Evolutionary conservation across 2,888 invertebrate species (phyloP).

Genomic region (Globia sparganii): DNA sequence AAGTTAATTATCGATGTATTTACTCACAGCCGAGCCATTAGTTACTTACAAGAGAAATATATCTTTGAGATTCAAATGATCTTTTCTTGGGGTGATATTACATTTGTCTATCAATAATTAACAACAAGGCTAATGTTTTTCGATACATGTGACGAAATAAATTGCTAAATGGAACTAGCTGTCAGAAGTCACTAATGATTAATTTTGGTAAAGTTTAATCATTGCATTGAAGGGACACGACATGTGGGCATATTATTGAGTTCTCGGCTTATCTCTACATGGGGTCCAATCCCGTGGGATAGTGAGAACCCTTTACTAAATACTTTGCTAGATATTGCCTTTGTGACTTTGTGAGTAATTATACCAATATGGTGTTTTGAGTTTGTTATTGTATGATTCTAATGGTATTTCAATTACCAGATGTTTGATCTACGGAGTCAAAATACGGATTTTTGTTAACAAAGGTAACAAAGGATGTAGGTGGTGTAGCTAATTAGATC

Average conservation of each 20-base stretch:
- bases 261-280: constrained; percentile 84
- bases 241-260: constrained; percentile 88
- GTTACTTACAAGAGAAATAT: constrained; percentile 33
- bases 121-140: constrained; percentile 39
- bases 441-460: constrained; percentile 11
- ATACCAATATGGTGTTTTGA: constrained; percentile 28
- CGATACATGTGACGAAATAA: constrained; percentile 35
- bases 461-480: constrained; percentile 30
- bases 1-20: constrained; percentile 63
- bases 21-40: constrained; percentile 31
- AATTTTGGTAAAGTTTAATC: constrained; percentile 71
- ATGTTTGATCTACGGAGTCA: constrained; percentile 7
- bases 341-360: constrained; percentile 51
- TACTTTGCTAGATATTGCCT: constrained; percentile 59
- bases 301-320: constrained; percentile 81
- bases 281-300: constrained; percentile 89
- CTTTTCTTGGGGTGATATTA: constrained; percentile 46
- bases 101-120: constrained; percentile 32
- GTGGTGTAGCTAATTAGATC: constrained; percentile 66
- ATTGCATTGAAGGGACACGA: constrained; percentile 81
- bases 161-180: constrained; percentile 46
- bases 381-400: constrained; percentile 7
- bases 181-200: constrained; percentile 56
- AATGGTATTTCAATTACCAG: background rate
- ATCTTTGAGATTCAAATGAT: constrained; percentile 38